Base-by-base conservation (phyloP, 2,113 vertebrate species). In the Coturnix japonica region DNA sequence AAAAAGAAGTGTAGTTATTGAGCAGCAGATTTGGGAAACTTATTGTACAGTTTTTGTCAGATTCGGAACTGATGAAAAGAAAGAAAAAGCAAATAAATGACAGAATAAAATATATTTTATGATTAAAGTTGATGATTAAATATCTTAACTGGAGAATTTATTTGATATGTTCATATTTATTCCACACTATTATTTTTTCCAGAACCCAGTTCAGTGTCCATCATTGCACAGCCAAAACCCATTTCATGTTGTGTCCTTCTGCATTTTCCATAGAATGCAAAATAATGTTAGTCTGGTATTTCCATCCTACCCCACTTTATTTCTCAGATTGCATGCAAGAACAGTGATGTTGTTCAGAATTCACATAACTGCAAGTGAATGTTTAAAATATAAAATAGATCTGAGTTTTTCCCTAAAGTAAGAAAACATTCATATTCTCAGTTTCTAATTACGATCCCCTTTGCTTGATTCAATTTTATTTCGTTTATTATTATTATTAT, bases 351-450 rank as follows among this genome's bases (percentile, higher is more conserved):
- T 73, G 17, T 37, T 92, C 49, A 87, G 47, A 94, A 73, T 77
- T 92, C 60, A 43, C 28, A 43, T 74, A n/a, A 56, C 75, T 94
- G 28, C 41, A 89, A 66, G 51, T 9, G 37, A 70, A 64, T 47
- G 6, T 60, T 89, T 85, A 77, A 77, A 89, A 89, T 70, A 11
- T 47, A 43, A 82, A 95, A 87, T 77, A 28, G 87, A 95, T 67
- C 41, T 35, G 19, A 67, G 18, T 69, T 91, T 91, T 90, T 33
- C 64, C 47, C 25, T 73, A 69, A 91, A 91, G 64, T 56, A 85
- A 80, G 31, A 76, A 92, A 77, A 89, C 4, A 82, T 59, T 87
- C 70, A 7, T 73, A 80, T 85, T 85, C 74, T 59, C 75, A 60
- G 14, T 54, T 89, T 85, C 47, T 76, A 49, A 46, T 70, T 86